These are phyloP conservation scores for Molorchus minor DNA, from an alignment of 2,888 invertebrate genomes.

Conservation along the genomic window DNA sequence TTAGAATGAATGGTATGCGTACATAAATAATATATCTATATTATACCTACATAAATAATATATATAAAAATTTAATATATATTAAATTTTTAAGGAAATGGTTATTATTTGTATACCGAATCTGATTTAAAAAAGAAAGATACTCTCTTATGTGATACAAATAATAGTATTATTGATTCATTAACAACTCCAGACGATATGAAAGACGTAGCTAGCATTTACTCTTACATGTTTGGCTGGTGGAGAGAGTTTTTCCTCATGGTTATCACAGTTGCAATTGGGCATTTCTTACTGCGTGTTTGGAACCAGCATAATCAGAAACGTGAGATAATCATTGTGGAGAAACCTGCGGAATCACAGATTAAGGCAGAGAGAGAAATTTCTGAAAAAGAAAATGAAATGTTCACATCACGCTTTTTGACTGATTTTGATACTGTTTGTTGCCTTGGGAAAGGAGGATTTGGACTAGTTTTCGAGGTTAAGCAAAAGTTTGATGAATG, in stretches of 20 bases:
- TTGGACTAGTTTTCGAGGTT: constrained; percentile 96
- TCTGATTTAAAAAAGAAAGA: constrained; percentile 48
- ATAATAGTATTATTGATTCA: constrained; percentile 29
- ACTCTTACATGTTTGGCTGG: constrained; percentile 32
- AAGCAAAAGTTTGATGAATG: constrained; percentile 94
- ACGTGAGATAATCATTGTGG: constrained; percentile 45
- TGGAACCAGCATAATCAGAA: constrained; percentile 36
- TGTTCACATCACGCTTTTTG: constrained; percentile 74
- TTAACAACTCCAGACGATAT: constrained; percentile 3
- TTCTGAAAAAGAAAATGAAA: constrained; percentile 54
- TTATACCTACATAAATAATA: too few relatives aligned
- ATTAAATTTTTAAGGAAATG: constrained; percentile 74
- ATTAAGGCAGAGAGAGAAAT: constrained; percentile 21
- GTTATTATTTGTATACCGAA: constrained; percentile 79
- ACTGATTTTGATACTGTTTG: constrained; percentile 85
- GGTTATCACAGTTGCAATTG: constrained; percentile 35
- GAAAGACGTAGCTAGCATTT: constrained; percentile 13
- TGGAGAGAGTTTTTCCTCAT: constrained; percentile 44
- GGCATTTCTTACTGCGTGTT: constrained; percentile 37
- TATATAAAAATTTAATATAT: too few relatives aligned
- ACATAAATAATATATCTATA: too few relatives aligned
- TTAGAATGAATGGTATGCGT: too few relatives aligned
- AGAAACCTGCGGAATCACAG: constrained; percentile 45
- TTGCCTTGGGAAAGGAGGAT: constrained; percentile 90
- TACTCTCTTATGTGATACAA: constrained; percentile 46